Base-by-base conservation (phyloP, 2,797 vertebrate species). In the Tiaroga cobitis region DNA sequence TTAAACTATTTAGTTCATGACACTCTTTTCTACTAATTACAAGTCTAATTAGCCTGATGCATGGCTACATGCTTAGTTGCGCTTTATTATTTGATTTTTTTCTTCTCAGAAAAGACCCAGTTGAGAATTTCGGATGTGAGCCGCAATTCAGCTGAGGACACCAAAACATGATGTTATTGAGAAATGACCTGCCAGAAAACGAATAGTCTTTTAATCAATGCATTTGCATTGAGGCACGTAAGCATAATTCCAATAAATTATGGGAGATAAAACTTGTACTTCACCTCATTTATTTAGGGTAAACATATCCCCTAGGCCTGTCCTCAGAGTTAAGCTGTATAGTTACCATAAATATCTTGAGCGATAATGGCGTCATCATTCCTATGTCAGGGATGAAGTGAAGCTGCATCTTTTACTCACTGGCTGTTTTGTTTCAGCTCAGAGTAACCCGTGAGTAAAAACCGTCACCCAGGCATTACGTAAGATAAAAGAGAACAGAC, bases 271-370 rank as follows among this genome's bases (percentile, higher is more conserved):
- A 78, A 74, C 59, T 43, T 85, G 65, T 78, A 85, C 70, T 86
- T 89, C 56, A 70, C 76, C 67, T 82, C 19, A 83, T 83, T 70
- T 68, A 51, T 39, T 88, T 63, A 78, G 59, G 56, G 34, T 85
- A 88, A 87, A 76, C 81, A 81, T 73, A n/a, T 84, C 82, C 87
- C 41, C 59, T 46, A 68, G 80, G 1, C 46, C 51, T 77, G 63
- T 85, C 84, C 83, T 72, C 43, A 87, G 85, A 77, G 72, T 77
- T 29, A 29, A 26, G 11, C 26, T 82, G 59, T 24, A 19, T 19
- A 24, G 13, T 75, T 88, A 51, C 85, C 90, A 89, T 78, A 90
- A 91, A 91, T 89, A 90, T 82, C 83, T 85, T 83, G 67, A 80
- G 77, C 75, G 86, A 87, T 84, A 79, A 82, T 88, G 87, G 79